These are phyloP conservation scores for Folsomia candida DNA, from an alignment of 2,888 invertebrate genomes.

Conservation along the genomic window DNA sequence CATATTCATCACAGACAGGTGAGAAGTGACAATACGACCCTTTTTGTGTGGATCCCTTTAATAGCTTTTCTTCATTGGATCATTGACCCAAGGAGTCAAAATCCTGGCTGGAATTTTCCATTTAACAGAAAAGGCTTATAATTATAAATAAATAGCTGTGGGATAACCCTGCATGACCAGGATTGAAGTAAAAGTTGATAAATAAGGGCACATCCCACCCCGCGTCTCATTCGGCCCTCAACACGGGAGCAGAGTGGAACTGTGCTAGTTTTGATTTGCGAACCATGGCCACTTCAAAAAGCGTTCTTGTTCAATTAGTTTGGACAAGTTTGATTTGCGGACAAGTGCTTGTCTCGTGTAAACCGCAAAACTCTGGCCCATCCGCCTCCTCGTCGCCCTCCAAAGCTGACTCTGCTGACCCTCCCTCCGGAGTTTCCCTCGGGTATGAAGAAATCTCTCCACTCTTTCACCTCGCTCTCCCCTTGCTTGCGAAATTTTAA, in stretches of 20 bases:
- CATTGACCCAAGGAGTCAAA: neutral
- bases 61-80: neutral
- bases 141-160: too few relatives aligned
- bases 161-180: too few relatives aligned
- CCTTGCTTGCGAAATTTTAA: too few relatives aligned
- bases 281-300: neutral
- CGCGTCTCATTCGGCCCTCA: neutral
- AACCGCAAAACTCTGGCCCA: slow-evolving; percentile 1
- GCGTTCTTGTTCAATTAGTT: slow-evolving; percentile 3
- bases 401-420: neutral
- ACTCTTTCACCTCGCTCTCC: too few relatives aligned
- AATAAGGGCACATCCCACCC: neutral
- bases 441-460: neutral
- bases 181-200: neutral
- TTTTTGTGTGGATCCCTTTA: too few relatives aligned
- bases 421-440: neutral
- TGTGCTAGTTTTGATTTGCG: neutral
- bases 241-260: too few relatives aligned
- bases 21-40: too few relatives aligned
- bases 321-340: slow-evolving; percentile 5
- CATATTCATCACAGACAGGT: too few relatives aligned
- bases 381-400: neutral
- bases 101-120: neutral
- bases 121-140: too few relatives aligned
- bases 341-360: neutral